These are phyloP conservation scores for Urocitellus parryii DNA, from an alignment of 2,113 vertebrate species.

Conservation along the genomic window DNA sequence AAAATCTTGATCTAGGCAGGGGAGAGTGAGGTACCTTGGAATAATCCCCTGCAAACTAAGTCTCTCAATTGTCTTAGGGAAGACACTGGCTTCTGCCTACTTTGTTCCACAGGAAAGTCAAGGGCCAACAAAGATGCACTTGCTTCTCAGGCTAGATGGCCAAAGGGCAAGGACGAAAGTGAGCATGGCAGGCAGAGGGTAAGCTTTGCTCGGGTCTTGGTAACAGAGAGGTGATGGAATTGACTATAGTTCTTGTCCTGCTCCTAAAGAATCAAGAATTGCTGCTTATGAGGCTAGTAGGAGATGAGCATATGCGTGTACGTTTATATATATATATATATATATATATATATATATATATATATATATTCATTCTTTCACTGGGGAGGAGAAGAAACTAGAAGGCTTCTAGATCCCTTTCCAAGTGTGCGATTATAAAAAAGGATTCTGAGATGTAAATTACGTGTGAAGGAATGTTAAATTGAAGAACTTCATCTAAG, in stretches of 20 bases:
- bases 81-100: not conserved
- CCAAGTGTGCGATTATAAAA: constrained; percentile 56
- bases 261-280: not conserved
- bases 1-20: not conserved
- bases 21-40: not conserved
- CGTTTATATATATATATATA: not conserved
- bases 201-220: not conserved
- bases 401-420: constrained; percentile 21
- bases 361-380: not conserved
- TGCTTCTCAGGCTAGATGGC: not conserved
- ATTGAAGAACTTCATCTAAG: constrained; percentile 46
- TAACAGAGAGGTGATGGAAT: not conserved
- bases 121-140: not conserved
- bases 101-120: not conserved
- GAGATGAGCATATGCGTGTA: not conserved
- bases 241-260: not conserved
- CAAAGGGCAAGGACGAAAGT: not conserved
- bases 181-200: not conserved
- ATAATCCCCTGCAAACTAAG: not conserved
- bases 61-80: not conserved
- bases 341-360: not conserved
- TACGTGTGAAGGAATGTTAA: constrained; percentile 62
- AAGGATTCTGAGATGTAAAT: constrained; percentile 58
- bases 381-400: not conserved
- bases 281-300: not conserved